Evolutionary conservation across 1,140 invertebrate species (phyloP).

Genomic region (honey bee (Apis mellifera)): Amel_HAv3.1 CM009942.2:11431501-11432000

Average conservation of each 20-base stretch:
- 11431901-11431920: too few species aligned
- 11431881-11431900: too few species aligned
- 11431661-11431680: too few species aligned
- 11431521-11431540: neutral
- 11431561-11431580: neutral
- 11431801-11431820: too few species aligned
- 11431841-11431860: conserved; percentile 11
- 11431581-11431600: neutral
- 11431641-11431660: too few species aligned
- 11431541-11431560: neutral
- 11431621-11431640: too few species aligned
- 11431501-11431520: neutral
- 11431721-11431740: neutral
- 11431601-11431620: too few species aligned
- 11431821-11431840: conserved; percentile 2
- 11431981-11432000: neutral
- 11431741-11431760: neutral
- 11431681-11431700: neutral
- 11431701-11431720: neutral
- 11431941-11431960: too few species aligned
- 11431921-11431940: too few species aligned
- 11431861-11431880: neutral
- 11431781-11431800: neutral
- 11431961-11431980: too few species aligned
- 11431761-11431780: neutral